Conservation (phyloP, 2,797 vertebrate species). For the Notolabrus celidotus region DNA sequence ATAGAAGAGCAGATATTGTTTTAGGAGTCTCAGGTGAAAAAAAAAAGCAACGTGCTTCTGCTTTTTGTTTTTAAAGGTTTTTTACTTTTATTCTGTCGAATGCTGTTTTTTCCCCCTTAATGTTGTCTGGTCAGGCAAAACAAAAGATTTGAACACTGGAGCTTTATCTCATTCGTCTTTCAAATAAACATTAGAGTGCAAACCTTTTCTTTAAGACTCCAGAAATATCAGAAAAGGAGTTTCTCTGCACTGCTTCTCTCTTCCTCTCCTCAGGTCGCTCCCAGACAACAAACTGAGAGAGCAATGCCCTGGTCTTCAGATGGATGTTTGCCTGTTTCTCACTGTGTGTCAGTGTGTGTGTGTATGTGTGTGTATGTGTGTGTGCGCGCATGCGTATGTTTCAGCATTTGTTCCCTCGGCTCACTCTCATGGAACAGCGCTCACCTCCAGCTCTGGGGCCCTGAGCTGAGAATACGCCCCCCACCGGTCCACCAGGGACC, state of each 20-base stretch:
- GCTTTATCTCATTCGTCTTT: neutral
- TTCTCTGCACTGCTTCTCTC: conserved; percentile 1
- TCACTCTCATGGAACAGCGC: conserved; percentile 70
- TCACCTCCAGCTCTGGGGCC: conserved; percentile 70
- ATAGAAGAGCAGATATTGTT: neutral
- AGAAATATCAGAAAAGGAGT: conserved; percentile 3
- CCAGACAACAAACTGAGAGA: conserved; percentile 53
- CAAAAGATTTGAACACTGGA: conserved; percentile 1
- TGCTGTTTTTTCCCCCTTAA: neutral
- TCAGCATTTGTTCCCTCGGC: conserved; percentile 43
- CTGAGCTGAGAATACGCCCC: conserved; percentile 66
- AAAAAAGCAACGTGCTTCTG: neutral
- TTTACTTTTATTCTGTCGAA: neutral
- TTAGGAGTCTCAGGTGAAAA: neutral
- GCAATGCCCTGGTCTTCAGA: conserved; percentile 37
- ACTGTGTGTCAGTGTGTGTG: neutral
- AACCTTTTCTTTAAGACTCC: conserved; percentile 34
- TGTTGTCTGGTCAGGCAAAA: neutral
- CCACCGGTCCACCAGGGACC: conserved; percentile 63
- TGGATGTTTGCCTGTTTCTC: conserved; percentile 36
- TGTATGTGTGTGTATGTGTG: conserved; percentile 17
- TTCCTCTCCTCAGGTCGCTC: conserved; percentile 47
- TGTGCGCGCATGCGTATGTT: conserved; percentile 22
- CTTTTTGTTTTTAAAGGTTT: conserved; percentile 1
- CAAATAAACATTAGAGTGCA: conserved; percentile 8